phyloP scores from a whole-genome alignment of 1,140 invertebrate genomes.

The Leptinotarsa texana region DNA sequence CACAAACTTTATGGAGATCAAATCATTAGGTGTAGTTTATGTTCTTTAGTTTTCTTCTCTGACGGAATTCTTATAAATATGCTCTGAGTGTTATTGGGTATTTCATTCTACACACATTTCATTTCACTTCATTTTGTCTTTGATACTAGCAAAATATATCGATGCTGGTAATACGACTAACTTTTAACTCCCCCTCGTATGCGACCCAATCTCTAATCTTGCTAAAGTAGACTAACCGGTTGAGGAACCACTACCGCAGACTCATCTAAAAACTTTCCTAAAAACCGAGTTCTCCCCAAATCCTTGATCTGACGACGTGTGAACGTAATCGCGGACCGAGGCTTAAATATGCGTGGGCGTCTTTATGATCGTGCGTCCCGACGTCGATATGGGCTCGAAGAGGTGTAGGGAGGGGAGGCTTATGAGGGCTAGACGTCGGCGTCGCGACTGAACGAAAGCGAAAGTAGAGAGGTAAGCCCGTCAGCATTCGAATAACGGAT shows the following conservation, averaged over 20 bases:
- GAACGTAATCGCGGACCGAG: conserved; percentile 10
- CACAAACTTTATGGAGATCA: no score
- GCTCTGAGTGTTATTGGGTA: no score
- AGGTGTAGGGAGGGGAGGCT: not conserved
- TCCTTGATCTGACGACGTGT: not conserved
- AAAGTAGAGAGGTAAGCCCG: conserved; percentile 9
- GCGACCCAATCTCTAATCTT: not conserved
- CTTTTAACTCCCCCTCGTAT: not conserved
- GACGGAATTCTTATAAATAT: no score
- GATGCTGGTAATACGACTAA: not conserved
- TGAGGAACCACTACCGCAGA: not conserved
- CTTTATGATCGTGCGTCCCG: conserved; percentile 18
- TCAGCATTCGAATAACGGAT: not conserved
- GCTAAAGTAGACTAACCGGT: not conserved
- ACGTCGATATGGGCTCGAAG: not conserved
- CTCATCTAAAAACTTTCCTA: not conserved
- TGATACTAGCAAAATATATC: no score
- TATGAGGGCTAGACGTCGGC: not conserved
- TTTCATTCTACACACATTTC: no score
- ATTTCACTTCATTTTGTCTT: no score
- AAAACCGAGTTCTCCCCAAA: not conserved
- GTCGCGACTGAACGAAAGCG: conserved; percentile 14
- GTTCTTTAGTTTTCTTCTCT: no score
- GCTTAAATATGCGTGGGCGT: conserved; percentile 11
- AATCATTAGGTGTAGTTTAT: no score